A percentile compares a stretch with the other conserved stretches of the same genome.
These are phyloP conservation scores for Catostylus mosaicus DNA, from an alignment of 30 jellyfish, hydroid and myxozoan genomes.

Conservation along the genomic window DNA sequence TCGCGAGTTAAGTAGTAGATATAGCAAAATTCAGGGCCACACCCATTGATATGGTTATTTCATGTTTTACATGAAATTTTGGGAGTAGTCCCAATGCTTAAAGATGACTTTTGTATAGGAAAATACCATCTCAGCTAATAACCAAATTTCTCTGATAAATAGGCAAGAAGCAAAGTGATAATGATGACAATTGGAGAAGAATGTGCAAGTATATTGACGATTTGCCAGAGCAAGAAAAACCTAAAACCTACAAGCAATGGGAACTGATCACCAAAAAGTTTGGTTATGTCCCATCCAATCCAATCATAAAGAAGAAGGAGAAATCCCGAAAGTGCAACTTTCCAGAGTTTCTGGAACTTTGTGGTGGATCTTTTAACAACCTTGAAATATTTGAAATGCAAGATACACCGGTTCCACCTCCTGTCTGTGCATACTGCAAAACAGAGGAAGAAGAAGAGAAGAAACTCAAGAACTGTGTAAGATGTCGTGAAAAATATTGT, in stretches of 20 bases:
- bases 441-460: background rate
- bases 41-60: too few species aligned
- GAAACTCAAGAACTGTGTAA: slow-evolving; percentile 20
- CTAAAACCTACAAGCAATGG: slow-evolving; percentile 30
- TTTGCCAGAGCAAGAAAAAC: slow-evolving; percentile 51
- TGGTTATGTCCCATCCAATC: slow-evolving; percentile 31
- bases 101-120: too few species aligned
- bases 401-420: slow-evolving; percentile 35
- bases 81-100: too few species aligned
- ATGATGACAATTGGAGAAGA: too few species aligned
- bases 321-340: slow-evolving; percentile 25
- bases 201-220: too few species aligned
- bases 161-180: too few species aligned
- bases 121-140: too few species aligned
- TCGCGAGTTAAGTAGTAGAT: too few species aligned
- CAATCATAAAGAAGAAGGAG: slow-evolving; percentile 6
- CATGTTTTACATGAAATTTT: too few species aligned
- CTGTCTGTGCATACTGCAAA: slow-evolving; percentile 23
- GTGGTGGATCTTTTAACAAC: slow-evolving; percentile 23
- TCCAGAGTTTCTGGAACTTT: slow-evolving; percentile 40
- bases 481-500: slow-evolving; percentile 50
- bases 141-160: too few species aligned
- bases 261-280: slow-evolving; percentile 4
- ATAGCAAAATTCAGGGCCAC: too few species aligned
- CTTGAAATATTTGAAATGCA: slow-evolving; percentile 28